Evolutionary conservation across 35 echinoderm and acorn worm genomes (phyloP).

Genomic region (Chiridota heheva): DNA sequence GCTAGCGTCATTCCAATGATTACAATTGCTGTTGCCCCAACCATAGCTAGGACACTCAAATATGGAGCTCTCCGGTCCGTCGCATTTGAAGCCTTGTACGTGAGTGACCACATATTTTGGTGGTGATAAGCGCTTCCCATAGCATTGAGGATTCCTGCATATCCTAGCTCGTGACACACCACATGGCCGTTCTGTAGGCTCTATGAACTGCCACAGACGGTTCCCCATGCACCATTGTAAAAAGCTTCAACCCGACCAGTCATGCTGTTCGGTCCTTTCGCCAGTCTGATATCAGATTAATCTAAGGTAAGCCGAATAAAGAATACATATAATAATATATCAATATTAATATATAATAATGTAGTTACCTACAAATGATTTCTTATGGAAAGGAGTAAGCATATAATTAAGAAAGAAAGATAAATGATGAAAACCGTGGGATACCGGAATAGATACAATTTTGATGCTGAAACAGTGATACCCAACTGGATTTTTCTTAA

Average conservation of each 20-base stretch:
- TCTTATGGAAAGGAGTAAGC: too few relatives aligned
- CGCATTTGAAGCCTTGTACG: neutral
- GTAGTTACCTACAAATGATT: too few relatives aligned
- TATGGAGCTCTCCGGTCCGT: neutral
- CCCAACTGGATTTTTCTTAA: too few relatives aligned
- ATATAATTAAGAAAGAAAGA: too few relatives aligned
- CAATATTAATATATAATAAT: too few relatives aligned
- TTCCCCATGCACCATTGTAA: conserved; percentile 11
- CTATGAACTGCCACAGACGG: neutral
- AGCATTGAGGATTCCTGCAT: neutral
- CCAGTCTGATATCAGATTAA: neutral
- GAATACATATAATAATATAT: too few relatives aligned
- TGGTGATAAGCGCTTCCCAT: neutral
- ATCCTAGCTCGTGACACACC: neutral
- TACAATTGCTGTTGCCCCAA: neutral
- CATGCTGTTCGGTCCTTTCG: neutral
- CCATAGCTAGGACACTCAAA: neutral
- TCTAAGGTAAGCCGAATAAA: too few relatives aligned
- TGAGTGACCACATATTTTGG: neutral
- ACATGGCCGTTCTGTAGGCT: neutral
- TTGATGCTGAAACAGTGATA: too few relatives aligned
- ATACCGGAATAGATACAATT: too few relatives aligned
- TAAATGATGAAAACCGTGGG: too few relatives aligned
- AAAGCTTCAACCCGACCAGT: conserved; percentile 3
- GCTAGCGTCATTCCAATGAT: neutral